phyloP scores from a whole-genome alignment of 1,140 invertebrate genomes.

The Hestina assimilis region DNA sequence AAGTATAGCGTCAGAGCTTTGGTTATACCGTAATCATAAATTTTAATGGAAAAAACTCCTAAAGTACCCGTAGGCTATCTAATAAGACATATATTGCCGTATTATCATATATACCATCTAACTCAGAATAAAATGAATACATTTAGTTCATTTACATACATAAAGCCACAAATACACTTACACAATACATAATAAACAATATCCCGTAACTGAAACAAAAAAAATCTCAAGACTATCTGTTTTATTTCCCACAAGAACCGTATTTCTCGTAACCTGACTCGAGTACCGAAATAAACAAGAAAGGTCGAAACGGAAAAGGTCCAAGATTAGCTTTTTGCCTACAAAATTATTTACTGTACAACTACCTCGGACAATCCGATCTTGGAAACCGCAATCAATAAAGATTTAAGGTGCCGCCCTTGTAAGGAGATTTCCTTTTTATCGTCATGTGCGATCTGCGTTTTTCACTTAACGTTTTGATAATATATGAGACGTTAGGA shows the following conservation, averaged over 20 bases:
- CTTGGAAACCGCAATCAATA: conserved; percentile 22
- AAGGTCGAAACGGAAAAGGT: conserved; percentile 22
- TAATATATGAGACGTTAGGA: neutral
- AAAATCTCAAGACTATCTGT: conserved; percentile 13
- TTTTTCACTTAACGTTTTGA: conserved; percentile 2
- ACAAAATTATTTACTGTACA: conserved; percentile 29
- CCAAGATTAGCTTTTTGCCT: conserved; percentile 29
- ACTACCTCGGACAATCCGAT: conserved; percentile 3
- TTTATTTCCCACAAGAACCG: conserved; percentile 23
- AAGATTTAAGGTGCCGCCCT: conserved; percentile 10
- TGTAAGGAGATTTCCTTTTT: conserved; percentile 4
- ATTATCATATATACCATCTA: neutral
- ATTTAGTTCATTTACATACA: neutral
- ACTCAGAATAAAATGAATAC: conserved; percentile 3
- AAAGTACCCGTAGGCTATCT: too few relatives aligned
- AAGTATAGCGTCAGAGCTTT: too few relatives aligned
- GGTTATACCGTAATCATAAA: too few relatives aligned
- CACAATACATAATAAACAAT: neutral
- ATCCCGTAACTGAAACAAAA: conserved; percentile 6
- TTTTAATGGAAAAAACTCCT: too few relatives aligned
- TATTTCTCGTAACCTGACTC: conserved; percentile 21
- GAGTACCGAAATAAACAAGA: conserved; percentile 20
- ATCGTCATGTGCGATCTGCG: neutral
- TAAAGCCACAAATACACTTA: neutral
- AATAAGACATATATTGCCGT: neutral